Evolutionary conservation across 2,113 vertebrate species (phyloP).

Genomic region (Urocolius indicus): DNA sequence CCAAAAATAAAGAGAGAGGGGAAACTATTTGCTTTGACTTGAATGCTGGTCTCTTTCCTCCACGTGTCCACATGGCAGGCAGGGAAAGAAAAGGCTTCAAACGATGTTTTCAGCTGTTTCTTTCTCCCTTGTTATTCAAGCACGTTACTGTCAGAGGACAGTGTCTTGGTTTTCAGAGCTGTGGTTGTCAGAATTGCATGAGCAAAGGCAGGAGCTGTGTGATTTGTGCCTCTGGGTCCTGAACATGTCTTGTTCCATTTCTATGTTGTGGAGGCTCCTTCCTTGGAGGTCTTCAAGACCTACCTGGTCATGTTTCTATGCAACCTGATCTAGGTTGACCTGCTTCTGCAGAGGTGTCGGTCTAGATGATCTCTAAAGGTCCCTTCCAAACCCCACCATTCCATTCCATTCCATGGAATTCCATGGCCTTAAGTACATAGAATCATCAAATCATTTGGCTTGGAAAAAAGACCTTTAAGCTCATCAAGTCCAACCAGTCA

Average conservation of each 20-base stretch:
- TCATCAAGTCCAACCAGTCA: no score
- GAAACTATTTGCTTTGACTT: background rate
- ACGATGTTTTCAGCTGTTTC: background rate
- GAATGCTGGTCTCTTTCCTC: background rate
- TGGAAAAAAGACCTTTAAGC: no score
- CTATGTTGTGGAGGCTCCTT: background rate
- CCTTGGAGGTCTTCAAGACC: no score
- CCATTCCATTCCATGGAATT: no score
- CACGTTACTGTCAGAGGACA: background rate
- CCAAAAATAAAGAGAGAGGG: fast-evolving
- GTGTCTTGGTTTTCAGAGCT: background rate
- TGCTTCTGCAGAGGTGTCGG: no score
- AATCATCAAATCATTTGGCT: no score
- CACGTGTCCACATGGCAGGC: background rate
- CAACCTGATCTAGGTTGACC: no score
- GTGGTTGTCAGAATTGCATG: background rate
- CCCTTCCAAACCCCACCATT: no score
- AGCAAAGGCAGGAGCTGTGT: background rate
- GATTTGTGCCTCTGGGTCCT: background rate
- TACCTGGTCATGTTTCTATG: no score
- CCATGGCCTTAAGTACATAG: no score
- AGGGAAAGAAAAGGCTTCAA: background rate
- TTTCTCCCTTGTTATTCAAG: background rate
- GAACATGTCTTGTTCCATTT: background rate
- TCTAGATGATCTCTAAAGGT: no score